A percentile compares a stretch with the other conserved stretches of the same genome.
Evolutionary conservation across 2,113 vertebrate genomes (phyloP).

Genomic region (Empidonax traillii): DNA sequence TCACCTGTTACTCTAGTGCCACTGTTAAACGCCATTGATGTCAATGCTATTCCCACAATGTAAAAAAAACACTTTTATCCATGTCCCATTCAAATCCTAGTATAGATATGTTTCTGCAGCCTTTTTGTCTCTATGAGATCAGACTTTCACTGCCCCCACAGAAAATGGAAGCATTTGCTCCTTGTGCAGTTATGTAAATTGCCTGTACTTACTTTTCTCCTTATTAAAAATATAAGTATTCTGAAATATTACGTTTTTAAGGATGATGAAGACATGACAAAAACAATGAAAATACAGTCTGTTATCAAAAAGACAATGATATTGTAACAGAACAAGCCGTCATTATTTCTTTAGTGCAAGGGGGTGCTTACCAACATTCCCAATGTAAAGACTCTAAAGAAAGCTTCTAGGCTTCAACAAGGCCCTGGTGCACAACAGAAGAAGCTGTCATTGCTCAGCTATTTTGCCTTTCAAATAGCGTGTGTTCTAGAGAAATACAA

Average conservation of each 20-base stretch:
- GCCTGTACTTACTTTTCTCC: background rate
- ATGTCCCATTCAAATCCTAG: background rate
- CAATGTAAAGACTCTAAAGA: background rate
- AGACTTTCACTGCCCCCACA: background rate
- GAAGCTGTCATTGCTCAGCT: background rate
- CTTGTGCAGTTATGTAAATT: background rate
- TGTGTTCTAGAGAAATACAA: background rate
- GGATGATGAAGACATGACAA: background rate
- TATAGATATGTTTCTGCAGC: background rate
- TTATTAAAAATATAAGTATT: background rate
- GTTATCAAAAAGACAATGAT: accelerated
- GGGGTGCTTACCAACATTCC: background rate
- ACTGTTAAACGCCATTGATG: background rate
- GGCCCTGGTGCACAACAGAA: background rate
- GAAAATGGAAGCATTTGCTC: background rate
- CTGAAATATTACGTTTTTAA: background rate
- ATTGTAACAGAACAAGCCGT: background rate
- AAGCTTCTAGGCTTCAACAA: background rate
- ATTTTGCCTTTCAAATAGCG: background rate
- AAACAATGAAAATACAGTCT: background rate
- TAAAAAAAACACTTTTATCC: background rate
- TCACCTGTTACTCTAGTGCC: background rate
- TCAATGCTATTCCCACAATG: background rate
- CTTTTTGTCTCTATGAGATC: background rate
- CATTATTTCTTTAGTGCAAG: background rate